Percentiles rank a stretch among this genome's conserved stretches.
Evolutionary conservation across 2,113 vertebrate genomes (phyloP).

Genomic region (Anoplopoma fimbria): DNA sequence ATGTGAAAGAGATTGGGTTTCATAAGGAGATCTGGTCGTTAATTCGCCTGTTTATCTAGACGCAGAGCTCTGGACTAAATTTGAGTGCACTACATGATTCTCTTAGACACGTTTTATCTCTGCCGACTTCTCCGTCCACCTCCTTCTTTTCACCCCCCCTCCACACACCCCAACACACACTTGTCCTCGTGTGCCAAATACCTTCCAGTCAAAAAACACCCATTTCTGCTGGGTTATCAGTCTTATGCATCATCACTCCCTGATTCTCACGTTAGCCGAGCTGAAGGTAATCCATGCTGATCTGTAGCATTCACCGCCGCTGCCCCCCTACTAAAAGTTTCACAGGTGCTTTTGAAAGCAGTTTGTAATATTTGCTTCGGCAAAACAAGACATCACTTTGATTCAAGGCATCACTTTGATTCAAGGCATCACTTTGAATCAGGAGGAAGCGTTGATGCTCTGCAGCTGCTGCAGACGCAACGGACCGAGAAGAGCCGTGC

Average conservation of each 20-base stretch:
- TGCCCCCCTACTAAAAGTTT: slow-evolving; percentile 2
- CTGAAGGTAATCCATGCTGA: slow-evolving; percentile 40
- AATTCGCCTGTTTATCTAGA: slow-evolving; percentile 71
- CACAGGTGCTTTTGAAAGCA: slow-evolving; percentile 28
- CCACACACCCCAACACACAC: background rate
- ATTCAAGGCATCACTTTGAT: no score
- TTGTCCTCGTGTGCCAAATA: slow-evolving; percentile 53
- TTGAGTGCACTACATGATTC: slow-evolving; percentile 59
- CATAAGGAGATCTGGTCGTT: slow-evolving; percentile 74
- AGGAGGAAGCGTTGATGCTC: slow-evolving; percentile 59
- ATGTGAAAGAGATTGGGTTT: slow-evolving; percentile 78
- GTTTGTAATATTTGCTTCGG: slow-evolving; percentile 45
- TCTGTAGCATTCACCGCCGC: slow-evolving; percentile 1
- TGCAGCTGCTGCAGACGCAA: slow-evolving; percentile 61
- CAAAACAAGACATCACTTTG: slow-evolving; percentile 47
- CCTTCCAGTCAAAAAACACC: slow-evolving; percentile 48
- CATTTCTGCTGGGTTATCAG: slow-evolving; percentile 52
- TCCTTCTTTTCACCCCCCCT: slow-evolving; percentile 18
- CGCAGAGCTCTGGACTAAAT: slow-evolving; percentile 61
- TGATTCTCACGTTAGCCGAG: slow-evolving; percentile 36
- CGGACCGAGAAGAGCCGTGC: slow-evolving; percentile 26
- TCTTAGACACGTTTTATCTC: slow-evolving; percentile 57
- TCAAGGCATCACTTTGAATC: slow-evolving; percentile 30
- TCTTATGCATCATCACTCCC: slow-evolving; percentile 48
- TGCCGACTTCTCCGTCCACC: slow-evolving; percentile 21